Conservation (phyloP, 2,113 vertebrate genomes). For the Tachuris rubrigastra region DNA sequence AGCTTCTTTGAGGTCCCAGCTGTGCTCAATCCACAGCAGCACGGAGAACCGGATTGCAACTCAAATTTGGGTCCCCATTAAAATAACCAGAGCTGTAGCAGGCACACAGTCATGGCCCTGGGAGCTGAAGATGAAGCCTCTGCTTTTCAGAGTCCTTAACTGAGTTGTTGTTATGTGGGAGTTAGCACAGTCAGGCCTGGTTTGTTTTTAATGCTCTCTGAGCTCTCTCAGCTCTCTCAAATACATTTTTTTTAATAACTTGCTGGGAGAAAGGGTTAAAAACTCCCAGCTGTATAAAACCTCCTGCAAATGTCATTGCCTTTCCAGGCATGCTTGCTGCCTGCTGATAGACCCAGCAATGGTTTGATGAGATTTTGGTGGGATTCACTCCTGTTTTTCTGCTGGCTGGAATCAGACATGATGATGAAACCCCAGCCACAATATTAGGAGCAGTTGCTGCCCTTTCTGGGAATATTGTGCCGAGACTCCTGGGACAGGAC, state of each 20-base stretch:
- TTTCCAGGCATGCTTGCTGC: background rate
- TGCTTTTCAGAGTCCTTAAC: background rate
- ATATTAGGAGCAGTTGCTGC: background rate
- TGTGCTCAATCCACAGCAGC: background rate
- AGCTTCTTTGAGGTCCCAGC: fast-evolving
- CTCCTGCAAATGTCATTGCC: background rate
- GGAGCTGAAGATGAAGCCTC: background rate
- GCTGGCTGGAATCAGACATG: background rate
- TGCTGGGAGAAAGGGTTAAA: slow-evolving; percentile 32
- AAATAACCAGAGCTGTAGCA: background rate
- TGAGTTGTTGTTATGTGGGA: background rate
- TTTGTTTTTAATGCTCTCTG: background rate
- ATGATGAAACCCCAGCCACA: background rate
- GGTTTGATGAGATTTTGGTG: background rate
- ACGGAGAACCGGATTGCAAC: fast-evolving
- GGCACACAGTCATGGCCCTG: background rate
- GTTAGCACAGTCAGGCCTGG: background rate
- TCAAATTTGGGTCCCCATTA: background rate
- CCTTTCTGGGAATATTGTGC: background rate
- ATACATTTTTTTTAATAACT: background rate
- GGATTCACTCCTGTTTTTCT: background rate
- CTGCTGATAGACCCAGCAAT: background rate
- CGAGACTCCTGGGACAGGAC: background rate
- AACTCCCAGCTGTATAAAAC: background rate
- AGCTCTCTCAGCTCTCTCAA: background rate